Evolutionary conservation across 2,888 invertebrate species (phyloP).

Genomic region (Ornithoptera alexandrae): DNA sequence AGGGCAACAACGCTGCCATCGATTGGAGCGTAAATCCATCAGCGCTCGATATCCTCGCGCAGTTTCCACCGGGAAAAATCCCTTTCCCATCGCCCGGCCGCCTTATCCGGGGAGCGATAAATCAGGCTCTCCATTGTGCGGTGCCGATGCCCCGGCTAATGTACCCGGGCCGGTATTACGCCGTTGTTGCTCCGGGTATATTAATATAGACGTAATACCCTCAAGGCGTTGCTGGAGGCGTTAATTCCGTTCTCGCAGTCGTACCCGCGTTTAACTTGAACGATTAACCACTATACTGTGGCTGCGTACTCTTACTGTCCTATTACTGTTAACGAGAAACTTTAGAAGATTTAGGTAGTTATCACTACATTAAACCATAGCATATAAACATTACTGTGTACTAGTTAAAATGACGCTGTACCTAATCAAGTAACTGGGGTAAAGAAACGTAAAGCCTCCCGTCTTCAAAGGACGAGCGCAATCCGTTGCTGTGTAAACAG

Average conservation of each 20-base stretch:
- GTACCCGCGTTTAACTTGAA: too few species aligned
- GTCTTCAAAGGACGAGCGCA: too few species aligned
- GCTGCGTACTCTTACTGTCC: too few species aligned
- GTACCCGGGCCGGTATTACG: constrained; percentile 40
- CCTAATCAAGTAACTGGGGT: too few species aligned
- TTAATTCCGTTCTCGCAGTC: background rate
- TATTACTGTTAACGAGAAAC: too few species aligned
- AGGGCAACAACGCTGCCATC: background rate
- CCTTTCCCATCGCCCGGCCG: constrained; percentile 57
- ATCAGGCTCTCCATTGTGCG: constrained; percentile 64
- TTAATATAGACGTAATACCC: constrained; percentile 37
- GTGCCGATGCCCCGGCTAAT: constrained; percentile 54
- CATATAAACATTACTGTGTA: too few species aligned
- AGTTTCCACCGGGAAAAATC: constrained; percentile 54
- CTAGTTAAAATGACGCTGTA: too few species aligned
- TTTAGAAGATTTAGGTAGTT: too few species aligned
- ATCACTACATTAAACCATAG: too few species aligned
- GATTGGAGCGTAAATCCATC: constrained; percentile 42
- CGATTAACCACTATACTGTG: too few species aligned
- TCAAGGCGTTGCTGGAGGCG: background rate
- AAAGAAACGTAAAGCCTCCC: too few species aligned
- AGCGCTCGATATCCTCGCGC: constrained; percentile 45
- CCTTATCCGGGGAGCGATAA: constrained; percentile 64
- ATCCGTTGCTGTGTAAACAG: too few species aligned
- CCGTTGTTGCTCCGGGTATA: constrained; percentile 51